A percentile compares a stretch with the other conserved stretches of the same genome.
Conservation (phyloP, 2,888 invertebrate genomes). For the Eurytoma adleriae region DNA sequence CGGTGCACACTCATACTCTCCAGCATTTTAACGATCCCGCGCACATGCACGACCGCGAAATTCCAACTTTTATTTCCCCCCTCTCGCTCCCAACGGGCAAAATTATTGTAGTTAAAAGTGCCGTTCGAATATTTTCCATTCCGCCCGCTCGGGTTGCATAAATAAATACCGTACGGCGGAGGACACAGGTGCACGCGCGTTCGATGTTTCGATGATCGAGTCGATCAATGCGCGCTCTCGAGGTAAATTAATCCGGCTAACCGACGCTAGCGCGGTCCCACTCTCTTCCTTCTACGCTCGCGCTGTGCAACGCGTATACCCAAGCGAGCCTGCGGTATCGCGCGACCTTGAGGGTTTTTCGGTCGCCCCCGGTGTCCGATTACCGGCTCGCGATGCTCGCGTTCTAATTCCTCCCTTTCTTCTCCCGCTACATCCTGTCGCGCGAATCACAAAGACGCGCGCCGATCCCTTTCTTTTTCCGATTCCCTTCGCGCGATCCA, state of each 20-base stretch:
- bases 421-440: conserved; percentile 27
- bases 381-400: conserved; percentile 19
- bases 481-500: conserved; percentile 22
- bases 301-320: not conserved
- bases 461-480: conserved; percentile 10
- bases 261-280: conserved; percentile 18
- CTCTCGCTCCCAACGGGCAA: too few species aligned
- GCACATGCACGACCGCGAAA: not conserved
- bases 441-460: conserved; percentile 50
- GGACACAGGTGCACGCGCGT: not conserved
- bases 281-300: conserved; percentile 1
- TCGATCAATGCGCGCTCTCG: conserved; percentile 13
- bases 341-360: conserved; percentile 49
- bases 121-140: not conserved
- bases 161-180: not conserved
- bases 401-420: conserved; percentile 8
- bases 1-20: not conserved
- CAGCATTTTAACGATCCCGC: conserved; percentile 41
- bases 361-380: conserved; percentile 40
- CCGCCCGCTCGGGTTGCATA: not conserved
- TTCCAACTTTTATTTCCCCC: conserved; percentile 29
- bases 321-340: conserved; percentile 1
- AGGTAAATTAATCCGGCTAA: conserved; percentile 45
- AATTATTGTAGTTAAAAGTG: not conserved
- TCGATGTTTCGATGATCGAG: not conserved